Evolutionary conservation across 1,140 invertebrate genomes (phyloP).

Genomic region (Brachionus angularis): DNA sequence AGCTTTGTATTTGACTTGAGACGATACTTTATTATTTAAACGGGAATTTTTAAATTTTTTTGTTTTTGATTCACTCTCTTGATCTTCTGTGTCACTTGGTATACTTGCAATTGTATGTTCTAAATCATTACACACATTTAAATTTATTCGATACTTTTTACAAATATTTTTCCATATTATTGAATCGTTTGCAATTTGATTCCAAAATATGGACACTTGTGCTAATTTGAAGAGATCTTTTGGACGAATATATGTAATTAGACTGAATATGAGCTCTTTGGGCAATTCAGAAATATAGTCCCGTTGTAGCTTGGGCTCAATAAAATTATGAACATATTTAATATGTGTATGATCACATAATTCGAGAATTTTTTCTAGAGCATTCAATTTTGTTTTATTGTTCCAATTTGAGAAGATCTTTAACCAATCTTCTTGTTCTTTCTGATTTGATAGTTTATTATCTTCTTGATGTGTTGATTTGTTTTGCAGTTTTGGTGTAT

Average conservation of each 20-base stretch:
- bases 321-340: conserved; percentile 36
- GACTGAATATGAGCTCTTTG: neutral
- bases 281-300: conserved; percentile 36
- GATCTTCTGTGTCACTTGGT: neutral
- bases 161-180: conserved; percentile 42
- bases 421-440: neutral
- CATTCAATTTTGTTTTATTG: conserved; percentile 7
- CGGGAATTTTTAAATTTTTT: neutral
- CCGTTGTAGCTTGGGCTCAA: conserved; percentile 39
- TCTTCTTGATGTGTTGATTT: neutral
- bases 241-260: conserved; percentile 32
- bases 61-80: neutral
- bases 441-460: neutral
- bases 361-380: conserved; percentile 5
- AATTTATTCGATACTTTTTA: conserved; percentile 44
- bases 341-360: conserved; percentile 37
- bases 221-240: conserved; percentile 27
- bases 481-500: neutral
- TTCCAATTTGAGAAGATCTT: neutral
- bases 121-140: neutral
- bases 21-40: neutral
- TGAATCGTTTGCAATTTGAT: conserved; percentile 31
- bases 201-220: conserved; percentile 35
- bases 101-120: too few species aligned
- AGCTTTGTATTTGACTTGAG: neutral